These are phyloP conservation scores for Podarcis lilfordi DNA, from an alignment of 2,797 vertebrate genomes.

Conservation along the genomic window DNA sequence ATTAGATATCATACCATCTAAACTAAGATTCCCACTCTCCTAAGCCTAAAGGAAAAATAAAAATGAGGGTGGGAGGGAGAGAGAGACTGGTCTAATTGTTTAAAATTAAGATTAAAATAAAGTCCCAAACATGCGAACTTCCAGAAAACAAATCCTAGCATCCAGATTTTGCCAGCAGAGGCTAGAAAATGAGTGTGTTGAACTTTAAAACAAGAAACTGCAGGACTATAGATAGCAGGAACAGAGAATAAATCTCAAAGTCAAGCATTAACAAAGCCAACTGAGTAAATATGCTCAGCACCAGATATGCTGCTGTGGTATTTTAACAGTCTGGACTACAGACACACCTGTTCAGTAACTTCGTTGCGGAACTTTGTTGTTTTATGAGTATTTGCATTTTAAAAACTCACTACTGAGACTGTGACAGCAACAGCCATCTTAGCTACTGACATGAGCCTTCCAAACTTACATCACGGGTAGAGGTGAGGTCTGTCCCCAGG, in stretches of 20 bases:
- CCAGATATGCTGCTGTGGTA: not conserved
- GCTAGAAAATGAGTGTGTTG: not conserved
- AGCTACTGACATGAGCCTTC: not conserved
- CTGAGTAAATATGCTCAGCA: not conserved
- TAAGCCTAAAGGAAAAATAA: too few species aligned
- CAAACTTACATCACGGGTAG: constrained; percentile 84
- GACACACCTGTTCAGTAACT: too few species aligned
- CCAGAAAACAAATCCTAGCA: not conserved
- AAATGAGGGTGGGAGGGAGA: too few species aligned
- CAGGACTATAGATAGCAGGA: not conserved
- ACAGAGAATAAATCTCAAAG: not conserved
- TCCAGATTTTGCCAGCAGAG: not conserved
- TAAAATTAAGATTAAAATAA: not conserved
- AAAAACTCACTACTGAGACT: not conserved
- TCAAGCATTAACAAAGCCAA: not conserved
- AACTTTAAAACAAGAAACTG: not conserved
- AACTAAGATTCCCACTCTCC: not conserved
- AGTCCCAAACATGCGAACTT: not conserved
- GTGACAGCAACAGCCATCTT: not conserved
- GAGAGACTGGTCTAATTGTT: not conserved
- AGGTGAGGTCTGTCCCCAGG: constrained; percentile 84
- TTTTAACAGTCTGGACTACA: too few species aligned
- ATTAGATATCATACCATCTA: not conserved
- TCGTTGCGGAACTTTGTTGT: too few species aligned
- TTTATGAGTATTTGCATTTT: not conserved